Evolutionary conservation across 2,113 vertebrate species (phyloP).

Genomic region (Empidonax alnorum): DNA sequence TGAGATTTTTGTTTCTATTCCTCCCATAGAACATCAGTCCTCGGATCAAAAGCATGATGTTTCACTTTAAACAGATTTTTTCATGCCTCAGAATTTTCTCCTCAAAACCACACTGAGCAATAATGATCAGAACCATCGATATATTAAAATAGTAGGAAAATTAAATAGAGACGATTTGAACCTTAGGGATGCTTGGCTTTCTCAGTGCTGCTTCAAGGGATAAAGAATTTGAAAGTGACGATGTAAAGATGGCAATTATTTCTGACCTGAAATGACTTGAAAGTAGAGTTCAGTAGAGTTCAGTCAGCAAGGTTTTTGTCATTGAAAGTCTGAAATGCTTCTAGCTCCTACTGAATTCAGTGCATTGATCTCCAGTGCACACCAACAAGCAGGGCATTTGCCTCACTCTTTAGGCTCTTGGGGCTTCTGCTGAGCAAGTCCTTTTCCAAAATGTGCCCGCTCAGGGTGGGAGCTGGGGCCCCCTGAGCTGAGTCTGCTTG

Average conservation of each 20-base stretch:
- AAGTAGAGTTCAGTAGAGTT: not conserved
- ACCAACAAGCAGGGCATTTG: fast-evolving
- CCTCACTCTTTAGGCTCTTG: not conserved
- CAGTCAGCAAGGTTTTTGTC: not conserved
- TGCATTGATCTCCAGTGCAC: not conserved
- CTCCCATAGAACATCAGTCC: not conserved
- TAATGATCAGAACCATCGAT: not conserved
- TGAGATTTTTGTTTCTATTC: slow-evolving; percentile 43
- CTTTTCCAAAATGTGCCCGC: not conserved
- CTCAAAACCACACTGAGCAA: not conserved
- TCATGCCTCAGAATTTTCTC: not conserved
- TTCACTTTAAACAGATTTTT: slow-evolving; percentile 5
- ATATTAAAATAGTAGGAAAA: slow-evolving; percentile 9
- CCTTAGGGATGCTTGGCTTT: not conserved
- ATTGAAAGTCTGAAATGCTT: not conserved
- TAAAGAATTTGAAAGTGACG: not conserved
- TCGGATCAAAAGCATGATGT: slow-evolving; percentile 16
- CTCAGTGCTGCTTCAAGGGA: not conserved
- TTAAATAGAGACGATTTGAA: not conserved
- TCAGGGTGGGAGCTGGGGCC: not conserved
- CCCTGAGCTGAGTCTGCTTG: not conserved
- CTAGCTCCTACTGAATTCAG: not conserved
- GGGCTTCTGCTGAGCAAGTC: not conserved
- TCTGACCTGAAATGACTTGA: not conserved
- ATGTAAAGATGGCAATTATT: slow-evolving; percentile 1